phyloP scores from a whole-genome alignment of 1,140 invertebrate species.

The Drosophila fuyamai region DNA sequence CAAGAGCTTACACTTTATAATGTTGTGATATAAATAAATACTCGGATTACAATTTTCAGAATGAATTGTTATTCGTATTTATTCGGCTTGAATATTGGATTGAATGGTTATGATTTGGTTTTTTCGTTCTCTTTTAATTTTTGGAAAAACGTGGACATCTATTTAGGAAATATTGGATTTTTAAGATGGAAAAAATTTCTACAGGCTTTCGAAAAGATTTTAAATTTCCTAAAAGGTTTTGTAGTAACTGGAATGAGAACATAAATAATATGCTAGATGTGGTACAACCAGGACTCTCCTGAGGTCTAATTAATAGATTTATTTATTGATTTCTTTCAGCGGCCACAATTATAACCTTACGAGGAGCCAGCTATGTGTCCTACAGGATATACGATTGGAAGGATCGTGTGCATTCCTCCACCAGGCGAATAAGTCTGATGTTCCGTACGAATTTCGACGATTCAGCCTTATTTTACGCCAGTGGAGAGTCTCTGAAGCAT shows the following conservation, averaged over 20 bases:
- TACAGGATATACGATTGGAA: constrained; percentile 97
- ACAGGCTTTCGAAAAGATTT: constrained; percentile 1
- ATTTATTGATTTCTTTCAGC: constrained; percentile 85
- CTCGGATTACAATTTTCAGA: background rate
- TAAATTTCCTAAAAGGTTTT: too few species aligned
- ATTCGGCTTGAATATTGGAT: background rate
- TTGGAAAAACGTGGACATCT: too few species aligned
- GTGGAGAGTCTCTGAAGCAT: constrained; percentile 91
- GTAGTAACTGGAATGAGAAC: too few species aligned
- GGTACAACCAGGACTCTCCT: too few species aligned
- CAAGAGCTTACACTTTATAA: background rate
- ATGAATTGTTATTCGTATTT: background rate
- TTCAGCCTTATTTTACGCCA: constrained; percentile 94
- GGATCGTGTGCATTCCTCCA: constrained; percentile 94
- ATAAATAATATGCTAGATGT: too few species aligned
- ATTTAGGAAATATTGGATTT: too few species aligned
- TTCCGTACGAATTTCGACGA: constrained; percentile 96
- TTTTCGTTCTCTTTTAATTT: too few species aligned
- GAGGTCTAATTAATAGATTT: too few species aligned
- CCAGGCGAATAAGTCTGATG: constrained; percentile 93
- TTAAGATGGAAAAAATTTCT: too few species aligned
- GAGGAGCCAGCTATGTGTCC: constrained; percentile 96
- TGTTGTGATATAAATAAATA: background rate
- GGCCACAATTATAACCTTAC: constrained; percentile 93
- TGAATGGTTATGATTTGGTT: too few species aligned